Percentiles rank a stretch among this genome's conserved stretches.
These are phyloP conservation scores for Lepidochitona cinerea DNA, from an alignment of 2,888 invertebrate genomes.

Conservation along the genomic window DNA sequence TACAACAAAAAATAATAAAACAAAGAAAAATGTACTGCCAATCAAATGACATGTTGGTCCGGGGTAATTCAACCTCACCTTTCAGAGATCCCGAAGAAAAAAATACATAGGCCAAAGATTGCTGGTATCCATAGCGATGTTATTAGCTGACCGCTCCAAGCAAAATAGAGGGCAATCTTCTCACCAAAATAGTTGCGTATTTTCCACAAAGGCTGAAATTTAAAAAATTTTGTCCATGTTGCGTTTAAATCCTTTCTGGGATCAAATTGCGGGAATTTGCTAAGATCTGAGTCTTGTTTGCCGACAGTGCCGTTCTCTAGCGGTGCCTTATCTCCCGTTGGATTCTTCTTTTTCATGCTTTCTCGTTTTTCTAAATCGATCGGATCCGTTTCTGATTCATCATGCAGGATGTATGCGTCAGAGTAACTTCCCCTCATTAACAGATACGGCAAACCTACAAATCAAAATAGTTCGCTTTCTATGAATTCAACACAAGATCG, in stretches of 20 bases:
- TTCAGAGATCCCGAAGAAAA: constrained; percentile 68
- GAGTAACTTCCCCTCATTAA: constrained; percentile 66
- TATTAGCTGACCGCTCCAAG: constrained; percentile 71
- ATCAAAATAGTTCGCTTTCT: too few species aligned
- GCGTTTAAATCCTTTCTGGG: constrained; percentile 52
- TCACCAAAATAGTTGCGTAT: constrained; percentile 73
- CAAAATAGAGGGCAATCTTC: constrained; percentile 72
- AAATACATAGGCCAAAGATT: constrained; percentile 69
- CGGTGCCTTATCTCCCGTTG: constrained; percentile 1
- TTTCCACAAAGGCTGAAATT: constrained; percentile 70
- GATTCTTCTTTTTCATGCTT: constrained; percentile 20
- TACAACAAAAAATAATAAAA: too few species aligned
- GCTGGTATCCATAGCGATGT: constrained; percentile 71
- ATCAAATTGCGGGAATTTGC: constrained; percentile 34
- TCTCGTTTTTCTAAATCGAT: constrained; percentile 40
- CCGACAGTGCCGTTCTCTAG: background rate
- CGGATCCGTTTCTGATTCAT: constrained; percentile 58
- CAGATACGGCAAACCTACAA: constrained; percentile 68
- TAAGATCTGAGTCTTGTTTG: background rate
- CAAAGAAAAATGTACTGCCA: too few species aligned
- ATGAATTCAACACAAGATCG: too few species aligned
- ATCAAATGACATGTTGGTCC: too few species aligned
- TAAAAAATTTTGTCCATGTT: constrained; percentile 62
- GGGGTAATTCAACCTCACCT: constrained; percentile 65
- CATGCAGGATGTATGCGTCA: constrained; percentile 70